Evolutionary conservation across 1,140 invertebrate genomes (phyloP).

Genomic region (Frieseomelitta varia): DNA sequence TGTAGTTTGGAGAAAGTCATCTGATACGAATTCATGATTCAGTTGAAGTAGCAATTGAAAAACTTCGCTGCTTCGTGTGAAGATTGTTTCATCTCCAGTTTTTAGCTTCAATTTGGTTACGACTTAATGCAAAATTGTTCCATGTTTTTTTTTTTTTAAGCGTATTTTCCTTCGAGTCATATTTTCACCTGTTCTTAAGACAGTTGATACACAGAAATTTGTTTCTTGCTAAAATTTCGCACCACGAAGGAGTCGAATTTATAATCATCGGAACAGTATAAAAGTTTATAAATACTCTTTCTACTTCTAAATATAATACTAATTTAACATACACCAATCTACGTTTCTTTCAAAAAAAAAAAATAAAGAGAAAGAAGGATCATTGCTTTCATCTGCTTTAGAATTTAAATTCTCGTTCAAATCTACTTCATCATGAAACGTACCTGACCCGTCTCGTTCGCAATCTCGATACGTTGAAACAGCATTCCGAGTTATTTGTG

Average conservation of each 20-base stretch:
- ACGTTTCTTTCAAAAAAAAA: no score
- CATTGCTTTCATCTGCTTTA: no score
- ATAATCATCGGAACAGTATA: no score
- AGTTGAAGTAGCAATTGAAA: no score
- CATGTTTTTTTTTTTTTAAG: neutral
- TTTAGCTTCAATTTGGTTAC: no score
- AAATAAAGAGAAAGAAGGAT: no score
- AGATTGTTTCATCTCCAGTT: no score
- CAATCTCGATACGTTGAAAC: neutral
- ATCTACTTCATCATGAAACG: neutral
- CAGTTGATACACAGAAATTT: neutral
- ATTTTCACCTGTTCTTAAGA: neutral
- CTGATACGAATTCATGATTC: neutral
- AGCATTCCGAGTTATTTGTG: constrained; percentile 1
- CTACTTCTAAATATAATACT: no score
- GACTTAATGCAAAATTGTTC: neutral
- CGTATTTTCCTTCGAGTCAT: neutral
- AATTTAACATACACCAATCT: no score
- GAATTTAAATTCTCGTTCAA: neutral
- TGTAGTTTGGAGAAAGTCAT: neutral
- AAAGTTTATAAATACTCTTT: no score
- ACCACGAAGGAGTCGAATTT: no score
- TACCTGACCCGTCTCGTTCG: neutral
- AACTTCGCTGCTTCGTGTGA: neutral
- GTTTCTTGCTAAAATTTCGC: no score